phyloP scores from a whole-genome alignment of 2,888 invertebrate genomes.

The Schrankia costaestrigalis region DNA sequence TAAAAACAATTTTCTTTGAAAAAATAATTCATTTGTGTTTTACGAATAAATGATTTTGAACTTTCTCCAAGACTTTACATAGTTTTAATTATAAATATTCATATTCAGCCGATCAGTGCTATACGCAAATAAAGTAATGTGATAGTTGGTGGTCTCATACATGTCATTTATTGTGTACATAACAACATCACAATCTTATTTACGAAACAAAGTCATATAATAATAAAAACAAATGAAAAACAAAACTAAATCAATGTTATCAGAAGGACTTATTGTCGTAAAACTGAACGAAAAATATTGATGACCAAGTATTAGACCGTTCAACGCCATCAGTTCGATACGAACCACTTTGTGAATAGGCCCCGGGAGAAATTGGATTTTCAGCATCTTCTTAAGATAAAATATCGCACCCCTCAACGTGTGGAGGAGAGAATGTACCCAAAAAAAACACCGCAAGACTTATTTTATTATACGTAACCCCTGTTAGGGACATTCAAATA shows the following conservation, averaged over 20 bases:
- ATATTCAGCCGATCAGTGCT: too few relatives aligned
- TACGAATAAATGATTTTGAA: too few relatives aligned
- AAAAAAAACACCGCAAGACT: slow-evolving; percentile 28
- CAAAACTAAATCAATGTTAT: slow-evolving; percentile 37
- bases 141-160: too few relatives aligned
- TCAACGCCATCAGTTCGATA: slow-evolving; percentile 25
- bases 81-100: too few relatives aligned
- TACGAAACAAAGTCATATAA: too few relatives aligned
- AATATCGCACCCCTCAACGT: slow-evolving; percentile 14
- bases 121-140: too few relatives aligned
- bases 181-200: too few relatives aligned
- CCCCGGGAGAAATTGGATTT: slow-evolving; percentile 44
- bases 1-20: too few relatives aligned
- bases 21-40: too few relatives aligned
- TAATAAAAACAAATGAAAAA: too few relatives aligned
- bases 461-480: slow-evolving; percentile 31
- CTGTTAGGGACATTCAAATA: slow-evolving; percentile 30
- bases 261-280: slow-evolving; percentile 27
- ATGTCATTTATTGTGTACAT: too few relatives aligned
- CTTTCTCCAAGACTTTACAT: too few relatives aligned
- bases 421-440: slow-evolving; percentile 7
- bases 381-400: slow-evolving; percentile 30
- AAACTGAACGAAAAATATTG: slow-evolving; percentile 36
- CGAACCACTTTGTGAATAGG: slow-evolving; percentile 36
- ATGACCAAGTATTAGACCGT: slow-evolving; percentile 31